These are phyloP conservation scores for Drosophila orena DNA, from an alignment of 1,140 invertebrate genomes.

Conservation along the genomic window DNA sequence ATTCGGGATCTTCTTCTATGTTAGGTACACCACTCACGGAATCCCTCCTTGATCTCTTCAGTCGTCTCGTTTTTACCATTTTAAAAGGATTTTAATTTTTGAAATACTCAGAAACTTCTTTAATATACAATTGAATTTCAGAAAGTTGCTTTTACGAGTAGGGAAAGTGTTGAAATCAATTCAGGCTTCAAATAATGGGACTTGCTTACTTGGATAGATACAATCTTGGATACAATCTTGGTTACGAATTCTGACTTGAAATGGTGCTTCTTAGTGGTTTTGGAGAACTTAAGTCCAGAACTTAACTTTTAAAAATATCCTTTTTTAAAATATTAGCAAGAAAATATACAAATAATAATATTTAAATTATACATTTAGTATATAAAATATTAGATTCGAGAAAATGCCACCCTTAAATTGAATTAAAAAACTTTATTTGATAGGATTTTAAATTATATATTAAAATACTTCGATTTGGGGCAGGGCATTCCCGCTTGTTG, in stretches of 20 bases:
- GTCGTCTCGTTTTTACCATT: neutral
- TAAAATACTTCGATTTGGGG: neutral
- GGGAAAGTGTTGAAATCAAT: neutral
- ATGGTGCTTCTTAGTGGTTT: no score
- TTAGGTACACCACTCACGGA: neutral
- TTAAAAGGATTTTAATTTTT: neutral
- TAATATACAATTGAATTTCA: neutral
- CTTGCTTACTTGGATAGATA: neutral
- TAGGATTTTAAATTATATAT: no score
- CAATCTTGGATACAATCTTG: no score
- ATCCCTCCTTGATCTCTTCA: neutral
- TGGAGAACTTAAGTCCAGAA: no score
- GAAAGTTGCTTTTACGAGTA: neutral
- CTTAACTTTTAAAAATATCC: no score
- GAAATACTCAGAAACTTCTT: neutral
- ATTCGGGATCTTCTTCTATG: constrained; percentile 7
- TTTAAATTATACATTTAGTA: no score
- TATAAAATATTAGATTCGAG: no score
- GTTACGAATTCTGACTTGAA: no score
- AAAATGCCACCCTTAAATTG: no score
- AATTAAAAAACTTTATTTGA: no score
- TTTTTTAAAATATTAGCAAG: no score
- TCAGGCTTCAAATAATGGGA: neutral
- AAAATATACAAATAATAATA: no score
- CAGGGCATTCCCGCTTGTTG: constrained; percentile 7